phyloP scores from a whole-genome alignment of 92 coral and sea anemone genomes.

The Anthopleura xanthogrammica region DNA sequence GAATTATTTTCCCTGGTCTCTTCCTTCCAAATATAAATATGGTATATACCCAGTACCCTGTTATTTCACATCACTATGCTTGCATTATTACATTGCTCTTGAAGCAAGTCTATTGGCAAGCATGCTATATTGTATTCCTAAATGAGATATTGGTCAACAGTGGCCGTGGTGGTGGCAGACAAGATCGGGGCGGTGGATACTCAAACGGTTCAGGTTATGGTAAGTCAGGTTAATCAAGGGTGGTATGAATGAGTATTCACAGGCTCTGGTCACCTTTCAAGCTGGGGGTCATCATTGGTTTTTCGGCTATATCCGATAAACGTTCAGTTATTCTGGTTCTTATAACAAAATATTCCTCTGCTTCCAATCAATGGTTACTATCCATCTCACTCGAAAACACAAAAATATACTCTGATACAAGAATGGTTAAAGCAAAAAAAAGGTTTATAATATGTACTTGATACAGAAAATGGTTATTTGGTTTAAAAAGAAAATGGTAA shows the following conservation, averaged over 20 bases:
- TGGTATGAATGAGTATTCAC: conserved; percentile 35
- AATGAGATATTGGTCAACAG: conserved; percentile 75
- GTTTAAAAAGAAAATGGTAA: conserved; percentile 1
- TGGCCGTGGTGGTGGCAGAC: conserved; percentile 71
- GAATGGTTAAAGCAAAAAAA: background rate
- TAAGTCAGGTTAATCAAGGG: conserved; percentile 52
- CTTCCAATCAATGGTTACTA: background rate
- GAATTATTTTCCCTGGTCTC: background rate
- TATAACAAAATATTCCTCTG: background rate
- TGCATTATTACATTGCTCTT: conserved; percentile 18
- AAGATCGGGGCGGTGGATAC: conserved; percentile 69
- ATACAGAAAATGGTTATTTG: conserved; percentile 10
- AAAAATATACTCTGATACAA: background rate
- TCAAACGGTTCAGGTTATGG: conserved; percentile 82
- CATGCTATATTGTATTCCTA: conserved; percentile 22
- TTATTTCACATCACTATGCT: conserved; percentile 9
- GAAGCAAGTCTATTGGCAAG: conserved; percentile 14
- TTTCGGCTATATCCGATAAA: background rate
- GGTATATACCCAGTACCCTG: background rate
- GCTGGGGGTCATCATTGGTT: conserved; percentile 68
- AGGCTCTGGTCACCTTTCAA: conserved; percentile 70
- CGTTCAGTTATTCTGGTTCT: background rate
- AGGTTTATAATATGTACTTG: background rate
- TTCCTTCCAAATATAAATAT: background rate
- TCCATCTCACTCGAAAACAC: background rate